These are phyloP conservation scores for Phenganax marumi DNA, from an alignment of 92 coral and sea anemone genomes.

Conservation along the genomic window DNA sequence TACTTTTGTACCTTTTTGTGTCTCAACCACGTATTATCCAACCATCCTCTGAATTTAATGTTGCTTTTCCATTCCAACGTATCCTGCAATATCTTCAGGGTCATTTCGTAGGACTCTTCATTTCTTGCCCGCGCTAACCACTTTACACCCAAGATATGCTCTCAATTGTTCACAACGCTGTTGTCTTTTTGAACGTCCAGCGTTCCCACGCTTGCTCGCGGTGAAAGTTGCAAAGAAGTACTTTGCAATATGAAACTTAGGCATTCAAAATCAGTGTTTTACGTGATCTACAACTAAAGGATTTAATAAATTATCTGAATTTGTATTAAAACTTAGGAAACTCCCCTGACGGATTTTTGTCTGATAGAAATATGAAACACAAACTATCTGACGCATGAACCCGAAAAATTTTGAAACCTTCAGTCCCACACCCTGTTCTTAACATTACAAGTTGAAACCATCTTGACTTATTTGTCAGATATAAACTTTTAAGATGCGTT, in stretches of 20 bases:
- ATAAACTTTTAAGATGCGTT: too few species aligned
- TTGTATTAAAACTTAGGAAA: too few species aligned
- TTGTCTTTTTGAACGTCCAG: slow-evolving; percentile 44
- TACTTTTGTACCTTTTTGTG: slow-evolving; percentile 25
- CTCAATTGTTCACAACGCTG: slow-evolving; percentile 24
- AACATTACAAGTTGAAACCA: too few species aligned
- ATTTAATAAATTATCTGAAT: too few species aligned
- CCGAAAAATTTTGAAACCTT: too few species aligned
- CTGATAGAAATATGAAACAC: too few species aligned
- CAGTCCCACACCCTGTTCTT: too few species aligned
- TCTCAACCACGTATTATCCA: slow-evolving; percentile 47
- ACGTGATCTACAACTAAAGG: neutral
- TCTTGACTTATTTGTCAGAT: too few species aligned
- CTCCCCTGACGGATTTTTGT: too few species aligned
- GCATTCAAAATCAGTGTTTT: neutral
- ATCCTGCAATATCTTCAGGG: slow-evolving; percentile 19
- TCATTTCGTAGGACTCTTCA: slow-evolving; percentile 1
- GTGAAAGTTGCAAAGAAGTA: slow-evolving; percentile 60
- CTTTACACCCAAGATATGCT: slow-evolving; percentile 29
- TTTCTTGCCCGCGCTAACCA: slow-evolving; percentile 28
- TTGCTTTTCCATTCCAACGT: slow-evolving; percentile 34
- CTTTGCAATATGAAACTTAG: slow-evolving; percentile 45
- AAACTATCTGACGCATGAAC: too few species aligned
- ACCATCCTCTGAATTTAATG: slow-evolving; percentile 38
- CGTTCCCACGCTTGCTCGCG: slow-evolving; percentile 68